Base-by-base conservation (phyloP, 2,113 vertebrate species). In the Hippocampus barbouri region DNA sequence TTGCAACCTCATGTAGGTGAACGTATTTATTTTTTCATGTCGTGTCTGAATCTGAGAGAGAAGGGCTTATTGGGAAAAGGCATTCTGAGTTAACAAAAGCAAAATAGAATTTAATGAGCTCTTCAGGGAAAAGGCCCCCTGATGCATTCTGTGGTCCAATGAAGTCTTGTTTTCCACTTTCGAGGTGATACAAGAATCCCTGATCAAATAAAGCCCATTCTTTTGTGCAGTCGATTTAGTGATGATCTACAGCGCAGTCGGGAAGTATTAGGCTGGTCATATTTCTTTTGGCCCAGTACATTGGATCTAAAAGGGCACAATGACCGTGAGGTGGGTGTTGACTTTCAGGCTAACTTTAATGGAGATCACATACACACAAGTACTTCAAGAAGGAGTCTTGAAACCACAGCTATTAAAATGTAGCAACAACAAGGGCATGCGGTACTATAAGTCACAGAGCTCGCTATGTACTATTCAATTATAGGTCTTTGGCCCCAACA, bases 51-150 rank as follows among this genome's bases (percentile, higher is more conserved):
- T 1, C 27, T 30, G 59, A 23, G 38, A 21, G 41, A 45, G 43
- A 27, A 27, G 27, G n/a, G 6, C n/a, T 4, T 10, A 73, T 71
- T 75, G 4, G 65, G 41, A 69, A 71, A 64, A 69, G 53, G 51
- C 38, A 69, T 74, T 74, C 43, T 49, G 60, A 77, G 69, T 72
- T 68, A 64, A 27, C 16, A 67, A 76, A 77, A 78, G 61, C 60
- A 81, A 84, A 70, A 78, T 71, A 18, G 25, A 47, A 69, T 85
- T 88, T 90, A 87, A 90, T 90, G 84, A 88, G 83, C 12, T 65
- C 85, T 75, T 74, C 43, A 67, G 85, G 80, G 86, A 81, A 47
- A 73, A 40, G 38, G 14, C 1, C 63, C 74, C 72, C 67, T 68
- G n/a, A 64, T 70, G 72, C 54, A 68, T 68, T 76, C 56, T 70